Conservation (phyloP, 2,888 invertebrate genomes). For the Globia sparganii region DNA sequence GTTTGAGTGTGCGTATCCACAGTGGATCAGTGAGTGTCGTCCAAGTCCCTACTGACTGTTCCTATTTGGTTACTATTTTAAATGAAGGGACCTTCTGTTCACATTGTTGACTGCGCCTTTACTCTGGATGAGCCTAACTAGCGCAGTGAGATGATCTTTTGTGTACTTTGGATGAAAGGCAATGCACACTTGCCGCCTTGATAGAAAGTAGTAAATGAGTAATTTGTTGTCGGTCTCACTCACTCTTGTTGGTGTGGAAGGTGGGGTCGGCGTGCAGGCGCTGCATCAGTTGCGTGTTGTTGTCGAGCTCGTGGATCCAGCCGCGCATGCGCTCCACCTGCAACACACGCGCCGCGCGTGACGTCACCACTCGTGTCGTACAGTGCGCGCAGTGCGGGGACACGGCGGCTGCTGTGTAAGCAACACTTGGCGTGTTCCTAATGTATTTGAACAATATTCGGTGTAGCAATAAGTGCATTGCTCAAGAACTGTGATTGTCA, state of each 20-base stretch:
- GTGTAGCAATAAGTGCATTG: neutral
- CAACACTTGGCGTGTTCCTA: neutral
- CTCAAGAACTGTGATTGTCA: constrained; percentile 22
- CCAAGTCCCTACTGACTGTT: neutral
- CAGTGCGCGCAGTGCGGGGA: no score
- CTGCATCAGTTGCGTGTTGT: constrained; percentile 86
- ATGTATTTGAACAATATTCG: neutral
- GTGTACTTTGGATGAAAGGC: neutral
- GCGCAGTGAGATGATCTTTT: neutral
- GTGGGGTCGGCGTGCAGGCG: constrained; percentile 91
- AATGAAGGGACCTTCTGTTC: neutral
- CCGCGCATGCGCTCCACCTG: constrained; percentile 88
- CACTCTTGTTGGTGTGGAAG: constrained; percentile 84
- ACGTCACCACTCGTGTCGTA: neutral
- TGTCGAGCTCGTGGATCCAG: constrained; percentile 88
- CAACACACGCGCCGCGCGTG: constrained; percentile 21
- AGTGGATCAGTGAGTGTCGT: neutral
- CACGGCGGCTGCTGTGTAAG: neutral
- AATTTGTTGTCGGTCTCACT: constrained; percentile 51
- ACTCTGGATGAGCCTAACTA: neutral
- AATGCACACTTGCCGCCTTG: neutral
- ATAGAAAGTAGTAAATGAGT: neutral
- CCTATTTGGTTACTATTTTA: neutral
- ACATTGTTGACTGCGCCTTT: neutral
- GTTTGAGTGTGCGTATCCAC: neutral